phyloP scores from a whole-genome alignment of 2,797 vertebrate species.

The Arremon aurantiirostris region DNA sequence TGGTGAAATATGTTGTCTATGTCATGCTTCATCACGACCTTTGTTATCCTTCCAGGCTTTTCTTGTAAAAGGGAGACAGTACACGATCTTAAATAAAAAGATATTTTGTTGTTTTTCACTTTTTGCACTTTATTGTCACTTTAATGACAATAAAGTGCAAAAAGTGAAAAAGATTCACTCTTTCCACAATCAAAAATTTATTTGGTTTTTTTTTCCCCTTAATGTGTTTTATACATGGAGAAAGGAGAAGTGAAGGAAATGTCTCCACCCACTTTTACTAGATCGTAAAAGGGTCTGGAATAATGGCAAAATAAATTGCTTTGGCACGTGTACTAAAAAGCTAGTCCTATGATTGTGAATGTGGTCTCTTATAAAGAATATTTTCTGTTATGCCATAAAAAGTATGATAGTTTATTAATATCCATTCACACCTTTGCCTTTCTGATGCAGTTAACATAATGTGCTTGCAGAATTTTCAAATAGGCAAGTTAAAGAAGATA shows the following conservation, averaged over 20 bases:
- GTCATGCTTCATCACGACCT: neutral
- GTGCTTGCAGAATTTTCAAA: neutral
- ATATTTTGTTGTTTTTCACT: no score
- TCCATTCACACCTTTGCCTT: neutral
- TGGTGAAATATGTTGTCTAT: neutral
- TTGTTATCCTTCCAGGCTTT: neutral
- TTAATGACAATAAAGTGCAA: neutral
- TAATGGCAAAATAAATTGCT: neutral
- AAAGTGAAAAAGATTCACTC: neutral
- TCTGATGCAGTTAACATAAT: neutral
- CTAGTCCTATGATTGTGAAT: neutral
- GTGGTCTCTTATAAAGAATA: neutral
- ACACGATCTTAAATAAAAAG: neutral
- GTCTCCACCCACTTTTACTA: neutral
- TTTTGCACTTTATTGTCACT: no score
- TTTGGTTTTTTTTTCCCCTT: fast-evolving
- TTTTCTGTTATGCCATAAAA: neutral
- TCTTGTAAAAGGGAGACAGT: neutral
- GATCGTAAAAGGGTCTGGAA: neutral
- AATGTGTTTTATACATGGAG: neutral
- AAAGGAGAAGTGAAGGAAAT: neutral
- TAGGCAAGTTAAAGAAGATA: neutral
- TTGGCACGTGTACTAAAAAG: neutral
- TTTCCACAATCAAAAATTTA: neutral
- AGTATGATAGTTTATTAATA: neutral